Base-by-base conservation (phyloP, 2,888 invertebrate genomes). In the Eurytoma adleriae region DNA sequence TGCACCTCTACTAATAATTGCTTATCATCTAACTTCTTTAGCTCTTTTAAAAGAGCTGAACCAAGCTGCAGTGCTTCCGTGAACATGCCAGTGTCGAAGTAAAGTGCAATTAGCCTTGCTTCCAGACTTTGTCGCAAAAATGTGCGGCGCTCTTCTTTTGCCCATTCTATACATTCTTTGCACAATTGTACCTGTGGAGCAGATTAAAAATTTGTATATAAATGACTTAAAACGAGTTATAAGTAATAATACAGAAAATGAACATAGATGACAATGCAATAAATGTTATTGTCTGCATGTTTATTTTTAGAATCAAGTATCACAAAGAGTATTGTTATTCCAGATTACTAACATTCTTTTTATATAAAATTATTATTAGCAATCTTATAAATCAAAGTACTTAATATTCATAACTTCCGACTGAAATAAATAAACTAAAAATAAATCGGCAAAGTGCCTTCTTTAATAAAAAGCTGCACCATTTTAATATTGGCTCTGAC, bases 131-230 rank as follows among this genome's bases (percentile, higher is more conserved):
- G 99, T 86, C 99, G 93, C 82, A 99, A 92, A 91, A 99, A 99
- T 24, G 98, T 99, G 85, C 99, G 94, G 84, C 98, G 96, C 91
- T 99, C 99, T 89, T 97, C 96, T 91, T 98, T 98, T 50, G 99
- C 98, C 99, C 99, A 99, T 92, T 98, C 97, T 92, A 99, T 99
- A 92, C 99, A 99, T 92, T 99, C 99, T 92, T 96, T 96, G 91
- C 97, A 97, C 82, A 97, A 92, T 91, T 97, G 95, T 74, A 96
- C 96, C 89, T 90, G 72, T 68, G 78, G 64, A 74, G 16, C 18
- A 40, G 62, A 24, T 73, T 52, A 20, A 54, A 69, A 18, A 67
- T 61, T 40, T 24, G 24, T 50, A 62, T 3, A 40, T 18, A 75
- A 40, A 40, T 1, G 1, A 16, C 61, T 18, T 48, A 30, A 52